Percentiles rank a stretch among this genome's conserved stretches.
Conservation (phyloP, 1,140 invertebrate species). For the Pseudomyrmex gracilis region DNA sequence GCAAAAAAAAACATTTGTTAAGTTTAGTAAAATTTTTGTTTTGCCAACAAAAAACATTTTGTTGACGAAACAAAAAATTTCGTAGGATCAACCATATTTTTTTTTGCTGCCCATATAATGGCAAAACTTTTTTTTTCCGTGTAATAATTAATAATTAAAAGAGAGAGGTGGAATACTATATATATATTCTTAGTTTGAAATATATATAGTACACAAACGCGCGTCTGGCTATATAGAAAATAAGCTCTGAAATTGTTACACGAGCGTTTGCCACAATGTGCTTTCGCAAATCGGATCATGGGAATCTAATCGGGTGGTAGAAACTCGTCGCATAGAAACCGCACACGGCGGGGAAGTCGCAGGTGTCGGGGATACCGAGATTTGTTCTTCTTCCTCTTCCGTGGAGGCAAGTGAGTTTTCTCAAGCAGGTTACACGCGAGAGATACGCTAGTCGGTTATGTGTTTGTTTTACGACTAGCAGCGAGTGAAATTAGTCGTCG, state of each 20-base stretch:
- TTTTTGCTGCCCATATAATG: too few species aligned
- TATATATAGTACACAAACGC: too few species aligned
- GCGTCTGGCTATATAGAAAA: neutral
- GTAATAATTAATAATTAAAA: neutral
- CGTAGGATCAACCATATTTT: too few species aligned
- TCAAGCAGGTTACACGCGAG: constrained; percentile 32
- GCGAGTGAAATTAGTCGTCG: constrained; percentile 80
- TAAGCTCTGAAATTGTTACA: constrained; percentile 34
- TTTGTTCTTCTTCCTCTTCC: constrained; percentile 47
- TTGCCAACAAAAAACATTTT: too few species aligned
- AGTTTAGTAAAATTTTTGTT: too few species aligned
- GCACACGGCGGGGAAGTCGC: constrained; percentile 22
- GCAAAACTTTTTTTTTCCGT: too few species aligned
- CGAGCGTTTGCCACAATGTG: constrained; percentile 15
- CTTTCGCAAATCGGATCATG: constrained; percentile 49
- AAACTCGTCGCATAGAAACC: constrained; percentile 46
- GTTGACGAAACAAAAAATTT: too few species aligned
- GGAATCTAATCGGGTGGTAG: constrained; percentile 47
- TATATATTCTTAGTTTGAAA: neutral
- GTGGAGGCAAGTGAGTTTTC: constrained; percentile 42
- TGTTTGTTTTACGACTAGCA: constrained; percentile 78
- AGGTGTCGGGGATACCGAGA: constrained; percentile 36
- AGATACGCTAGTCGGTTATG: constrained; percentile 61
- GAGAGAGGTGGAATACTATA: neutral
- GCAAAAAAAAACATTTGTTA: too few species aligned